A percentile compares a stretch with the other conserved stretches of the same genome.
Conservation (phyloP, 2,888 invertebrate genomes). For the Brachyptera putata region DNA sequence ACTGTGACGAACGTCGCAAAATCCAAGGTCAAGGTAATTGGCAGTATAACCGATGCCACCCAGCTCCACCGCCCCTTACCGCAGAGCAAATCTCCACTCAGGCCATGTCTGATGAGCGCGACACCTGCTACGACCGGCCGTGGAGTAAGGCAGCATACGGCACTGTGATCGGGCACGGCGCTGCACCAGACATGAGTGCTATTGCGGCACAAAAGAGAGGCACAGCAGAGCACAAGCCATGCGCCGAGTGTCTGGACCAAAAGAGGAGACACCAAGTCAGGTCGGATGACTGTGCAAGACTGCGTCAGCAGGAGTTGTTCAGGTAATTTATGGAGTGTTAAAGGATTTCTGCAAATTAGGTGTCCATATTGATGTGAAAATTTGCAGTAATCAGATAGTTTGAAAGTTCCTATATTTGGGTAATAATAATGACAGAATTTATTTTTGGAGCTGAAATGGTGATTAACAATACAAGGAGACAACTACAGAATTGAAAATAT, state of each 20-base stretch:
- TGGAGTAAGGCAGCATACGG: neutral
- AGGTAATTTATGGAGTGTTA: neutral
- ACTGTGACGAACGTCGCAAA: constrained; percentile 7
- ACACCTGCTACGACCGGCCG: neutral
- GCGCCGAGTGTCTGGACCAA: neutral
- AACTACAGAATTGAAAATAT: too few species aligned
- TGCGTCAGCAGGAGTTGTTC: neutral
- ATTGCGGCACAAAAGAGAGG: neutral
- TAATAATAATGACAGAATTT: too few species aligned
- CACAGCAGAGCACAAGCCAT: neutral
- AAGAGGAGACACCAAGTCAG: neutral
- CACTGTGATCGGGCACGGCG: neutral
- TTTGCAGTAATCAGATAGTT: too few species aligned
- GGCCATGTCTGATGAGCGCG: neutral
- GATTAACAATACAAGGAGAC: too few species aligned
- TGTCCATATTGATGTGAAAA: too few species aligned
- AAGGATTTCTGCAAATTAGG: too few species aligned
- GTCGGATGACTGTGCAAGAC: neutral
- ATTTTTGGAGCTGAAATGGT: too few species aligned
- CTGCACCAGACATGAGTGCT: too few species aligned
- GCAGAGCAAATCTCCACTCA: neutral
- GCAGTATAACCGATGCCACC: neutral
- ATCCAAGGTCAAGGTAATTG: constrained; percentile 2
- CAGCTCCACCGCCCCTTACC: neutral
- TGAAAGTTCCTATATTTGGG: too few species aligned